Evolutionary conservation across 2,113 vertebrate genomes (phyloP), one percentile per base, ranked within the genome.

Genomic region (Lontra canadensis): DNA sequence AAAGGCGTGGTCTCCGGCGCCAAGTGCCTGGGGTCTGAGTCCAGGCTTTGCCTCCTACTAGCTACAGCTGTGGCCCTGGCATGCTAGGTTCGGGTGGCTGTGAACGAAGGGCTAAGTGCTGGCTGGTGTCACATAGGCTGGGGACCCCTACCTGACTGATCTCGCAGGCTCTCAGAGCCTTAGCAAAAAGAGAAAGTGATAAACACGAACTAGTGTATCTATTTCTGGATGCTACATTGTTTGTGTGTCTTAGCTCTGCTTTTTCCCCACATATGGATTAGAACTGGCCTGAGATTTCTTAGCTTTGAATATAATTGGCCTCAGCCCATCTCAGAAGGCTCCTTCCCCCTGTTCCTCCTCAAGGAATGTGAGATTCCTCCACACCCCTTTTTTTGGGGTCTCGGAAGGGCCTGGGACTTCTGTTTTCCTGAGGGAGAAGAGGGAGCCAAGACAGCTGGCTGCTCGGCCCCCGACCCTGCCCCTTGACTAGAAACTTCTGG

Each of bases 101-200:
- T 21, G 15, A 82, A 55, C 14, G 29, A 90, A 86, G 20, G 55
- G 23, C 29, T 23, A 20, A 69, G 63, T 34, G 42, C 88, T 88
- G 76, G 49, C 47, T 86, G 4, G 61, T 69, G 0, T 74, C 55
- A 29, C 47, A 49, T 47, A 9, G 2, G 10, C 18, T 39, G 44
- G 55, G 47, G 25, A 44, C 26, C 8, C 21, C 9, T 34, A 3
- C 3, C 10, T 49, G 79, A 29, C 36, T 18, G 44, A 67, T 34
- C 63, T 39, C 11, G 29, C 4, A 18, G 10, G 10, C 36, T 88
- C 79, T 69, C 73, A 90, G 63, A 94, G 76, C 59, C 9, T 31
- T 63, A 95, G 89, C 80, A 76, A 88, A 95, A 88, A 80, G 36
- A 84, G 44, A 90, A 93, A 89, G 71, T 71, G 57, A 65, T 79